phyloP scores from a whole-genome alignment of 2,888 invertebrate species.

The Drosophila percnosoma region DNA sequence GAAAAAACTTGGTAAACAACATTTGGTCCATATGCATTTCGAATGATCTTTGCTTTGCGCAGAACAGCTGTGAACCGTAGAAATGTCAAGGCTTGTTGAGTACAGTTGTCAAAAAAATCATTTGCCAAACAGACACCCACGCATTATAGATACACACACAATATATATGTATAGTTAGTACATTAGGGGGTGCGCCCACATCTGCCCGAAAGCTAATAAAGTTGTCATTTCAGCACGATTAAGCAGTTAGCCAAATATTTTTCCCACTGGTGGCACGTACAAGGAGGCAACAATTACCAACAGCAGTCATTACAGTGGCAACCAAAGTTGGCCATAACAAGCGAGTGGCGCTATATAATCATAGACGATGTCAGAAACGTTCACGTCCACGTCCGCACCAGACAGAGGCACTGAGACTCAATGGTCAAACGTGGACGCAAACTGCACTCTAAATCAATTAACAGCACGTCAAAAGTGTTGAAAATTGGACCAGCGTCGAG shows the following conservation, averaged over 20 bases:
- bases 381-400: conserved; percentile 17
- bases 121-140: background rate
- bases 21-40: conserved; percentile 40
- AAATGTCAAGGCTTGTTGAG: conserved; percentile 44
- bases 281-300: conserved; percentile 71
- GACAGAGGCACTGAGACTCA: conserved; percentile 30
- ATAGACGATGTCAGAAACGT: conserved; percentile 52
- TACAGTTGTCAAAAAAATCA: conserved; percentile 31
- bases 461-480: conserved; percentile 81
- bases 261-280: conserved; percentile 69
- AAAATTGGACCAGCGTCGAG: conserved; percentile 71
- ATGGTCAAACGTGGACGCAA: conserved; percentile 47
- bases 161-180: conserved; percentile 4
- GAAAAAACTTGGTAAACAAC: conserved; percentile 23
- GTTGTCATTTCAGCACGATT: conserved; percentile 77
- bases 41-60: conserved; percentile 29
- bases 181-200: conserved; percentile 38
- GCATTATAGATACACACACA: conserved; percentile 12
- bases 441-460: conserved; percentile 79
- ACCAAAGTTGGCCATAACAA: conserved; percentile 76
- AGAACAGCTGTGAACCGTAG: conserved; percentile 18
- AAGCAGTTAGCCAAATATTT: conserved; percentile 71
- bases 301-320: conserved; percentile 75
- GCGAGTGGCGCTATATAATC: conserved; percentile 77
- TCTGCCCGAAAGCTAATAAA: conserved; percentile 62